These are phyloP conservation scores for Pachyseris speciosa DNA, from an alignment of 64 coral and sea anemone species.

Conservation along the genomic window DNA sequence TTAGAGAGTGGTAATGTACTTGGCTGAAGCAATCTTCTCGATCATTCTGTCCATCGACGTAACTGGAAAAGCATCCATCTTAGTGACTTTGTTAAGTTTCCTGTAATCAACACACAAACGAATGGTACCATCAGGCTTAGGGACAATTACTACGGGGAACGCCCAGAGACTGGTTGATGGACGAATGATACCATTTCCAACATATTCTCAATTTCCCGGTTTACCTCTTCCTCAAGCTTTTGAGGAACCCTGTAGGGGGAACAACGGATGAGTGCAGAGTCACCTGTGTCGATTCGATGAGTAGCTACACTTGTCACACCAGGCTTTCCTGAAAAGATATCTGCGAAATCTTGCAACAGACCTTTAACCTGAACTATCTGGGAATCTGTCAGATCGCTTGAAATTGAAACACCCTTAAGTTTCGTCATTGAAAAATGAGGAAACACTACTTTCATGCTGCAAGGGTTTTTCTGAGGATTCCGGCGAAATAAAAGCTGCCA, in stretches of 20 bases:
- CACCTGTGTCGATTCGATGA: neutral
- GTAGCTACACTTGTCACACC: neutral
- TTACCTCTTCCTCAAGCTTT: conserved; percentile 7
- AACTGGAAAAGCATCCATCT: conserved; percentile 40
- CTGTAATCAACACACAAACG: conserved; percentile 60
- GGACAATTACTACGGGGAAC: conserved; percentile 45
- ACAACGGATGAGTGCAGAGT: conserved; percentile 13
- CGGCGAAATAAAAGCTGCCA: neutral
- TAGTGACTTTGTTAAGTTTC: conserved; percentile 47
- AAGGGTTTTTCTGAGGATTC: conserved; percentile 3
- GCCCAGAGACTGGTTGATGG: conserved; percentile 40
- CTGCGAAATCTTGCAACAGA: conserved; percentile 34
- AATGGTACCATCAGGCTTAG: conserved; percentile 15
- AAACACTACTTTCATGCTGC: neutral
- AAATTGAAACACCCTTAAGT: conserved; percentile 11
- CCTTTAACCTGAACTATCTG: neutral
- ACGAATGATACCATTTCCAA: conserved; percentile 36
- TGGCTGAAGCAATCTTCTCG: conserved; percentile 34
- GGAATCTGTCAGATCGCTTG: neutral
- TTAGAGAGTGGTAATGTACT: conserved; percentile 47
- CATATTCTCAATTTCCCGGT: conserved; percentile 58
- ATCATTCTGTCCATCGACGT: conserved; percentile 44
- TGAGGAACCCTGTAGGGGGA: conserved; percentile 31
- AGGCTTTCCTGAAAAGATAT: conserved; percentile 21
- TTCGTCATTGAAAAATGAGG: neutral